Evolutionary conservation across 2,797 vertebrate species (phyloP), one percentile per base, ranked within the genome.

Genomic region (Gambelia wislizenii): DNA sequence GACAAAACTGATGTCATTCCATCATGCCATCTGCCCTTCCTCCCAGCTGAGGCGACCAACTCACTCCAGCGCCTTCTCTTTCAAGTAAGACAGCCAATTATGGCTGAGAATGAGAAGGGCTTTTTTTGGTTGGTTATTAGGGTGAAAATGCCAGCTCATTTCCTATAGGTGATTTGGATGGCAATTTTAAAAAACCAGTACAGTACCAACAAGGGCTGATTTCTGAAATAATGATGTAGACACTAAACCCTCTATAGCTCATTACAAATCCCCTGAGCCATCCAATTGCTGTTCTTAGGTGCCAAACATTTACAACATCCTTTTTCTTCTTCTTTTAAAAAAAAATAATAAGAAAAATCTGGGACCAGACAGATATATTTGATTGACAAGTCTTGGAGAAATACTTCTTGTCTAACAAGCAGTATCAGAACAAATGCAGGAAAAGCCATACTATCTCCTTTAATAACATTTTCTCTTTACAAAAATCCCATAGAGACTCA

Each of bases 341-440:
- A 1, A 7, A 39, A 20, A n/a, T n/a, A n/a, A 33, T 27, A 36
- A 36, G 14, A 64, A 84, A 72, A 1, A 8, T 69, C 69, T 89
- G 33, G 56, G 87, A 56, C 85, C 44, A 67, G 74, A 69, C 84
- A 16, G 54, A 89, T 86, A 75, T 81, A 85, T 84, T 92, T 95
- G 87, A 89, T 87, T 93, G 85, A 74, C 81, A 64, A 83, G 79
- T 39, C 83, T 89, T 91, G 69, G 90, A 86, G 90, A 93, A 77
- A 80, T 85, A 33, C 52, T 93, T 90, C 69, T 90, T 87, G 47
- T 89, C 91, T 92, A 90, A 92, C 0, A 0, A 93, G n/a, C 30
- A 42, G 91, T 79, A 86, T 88, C 91, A 93, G 89, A 94, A 94
- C 88, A 96, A 94, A 93, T 90, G 84, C 91, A 93, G 90, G 89